Evolutionary conservation across 2,888 invertebrate species (phyloP).

Genomic region (Neuroscelio doddi): DNA sequence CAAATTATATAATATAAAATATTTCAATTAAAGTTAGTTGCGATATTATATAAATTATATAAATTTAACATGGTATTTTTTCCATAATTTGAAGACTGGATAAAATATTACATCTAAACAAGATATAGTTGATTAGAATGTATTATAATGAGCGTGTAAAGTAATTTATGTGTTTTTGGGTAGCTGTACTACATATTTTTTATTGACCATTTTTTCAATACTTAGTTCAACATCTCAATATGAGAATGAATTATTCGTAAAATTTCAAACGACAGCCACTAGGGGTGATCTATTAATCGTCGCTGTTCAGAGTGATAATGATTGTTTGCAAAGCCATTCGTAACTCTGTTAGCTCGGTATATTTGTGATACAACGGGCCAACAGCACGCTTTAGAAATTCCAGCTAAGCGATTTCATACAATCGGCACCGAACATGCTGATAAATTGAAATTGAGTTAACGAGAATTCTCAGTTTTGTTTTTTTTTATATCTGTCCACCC

Average conservation of each 20-base stretch:
- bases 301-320: slow-evolving; percentile 19
- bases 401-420: slow-evolving; percentile 42
- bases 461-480: slow-evolving; percentile 19
- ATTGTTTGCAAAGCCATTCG: slow-evolving; percentile 18
- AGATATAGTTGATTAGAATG: too few relatives aligned
- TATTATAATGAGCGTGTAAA: too few relatives aligned
- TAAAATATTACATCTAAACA: too few relatives aligned
- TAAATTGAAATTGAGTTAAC: slow-evolving; percentile 28
- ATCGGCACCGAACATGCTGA: slow-evolving; percentile 21
- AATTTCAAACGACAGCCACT: slow-evolving; percentile 9
- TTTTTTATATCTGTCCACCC: background rate
- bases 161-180: too few relatives aligned
- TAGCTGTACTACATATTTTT: slow-evolving; percentile 12
- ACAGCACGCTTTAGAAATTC: slow-evolving; percentile 36
- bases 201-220: too few relatives aligned
- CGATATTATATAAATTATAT: too few relatives aligned
- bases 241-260: slow-evolving; percentile 14
- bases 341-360: background rate
- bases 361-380: slow-evolving; percentile 23
- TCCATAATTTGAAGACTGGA: too few relatives aligned
- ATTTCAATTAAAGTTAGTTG: too few relatives aligned
- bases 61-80: too few relatives aligned
- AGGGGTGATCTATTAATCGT: slow-evolving; percentile 22
- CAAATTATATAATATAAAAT: too few relatives aligned
- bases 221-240: slow-evolving; percentile 1